Conservation (phyloP, 2,888 invertebrate genomes). For the Graphium colonna region DNA sequence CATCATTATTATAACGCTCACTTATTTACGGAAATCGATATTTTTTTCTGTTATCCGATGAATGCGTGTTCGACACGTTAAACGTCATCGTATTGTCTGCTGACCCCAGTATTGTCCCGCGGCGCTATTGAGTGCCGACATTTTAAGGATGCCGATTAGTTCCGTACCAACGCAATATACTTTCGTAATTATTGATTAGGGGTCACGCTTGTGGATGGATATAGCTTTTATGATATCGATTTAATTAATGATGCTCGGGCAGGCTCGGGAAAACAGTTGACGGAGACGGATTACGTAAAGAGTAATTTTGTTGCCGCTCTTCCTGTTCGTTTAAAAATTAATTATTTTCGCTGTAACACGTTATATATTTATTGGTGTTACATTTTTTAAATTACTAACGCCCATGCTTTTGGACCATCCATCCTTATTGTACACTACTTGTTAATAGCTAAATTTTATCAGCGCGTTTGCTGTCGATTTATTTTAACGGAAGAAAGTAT, state of each 20-base stretch:
- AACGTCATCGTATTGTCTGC: conserved; percentile 70
- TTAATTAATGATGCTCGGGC: conserved; percentile 58
- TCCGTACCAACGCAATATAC: conserved; percentile 63
- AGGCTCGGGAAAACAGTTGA: conserved; percentile 43
- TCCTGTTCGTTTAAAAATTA: too few relatives aligned
- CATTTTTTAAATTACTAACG: too few relatives aligned
- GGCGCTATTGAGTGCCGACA: conserved; percentile 49
- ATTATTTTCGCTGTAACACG: too few relatives aligned
- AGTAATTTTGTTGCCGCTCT: too few relatives aligned
- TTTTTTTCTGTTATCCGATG: conserved; percentile 77
- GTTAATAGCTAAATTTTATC: too few relatives aligned
- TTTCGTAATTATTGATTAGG: conserved; percentile 76
- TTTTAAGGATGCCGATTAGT: conserved; percentile 57
- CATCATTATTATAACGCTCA: conserved; percentile 80
- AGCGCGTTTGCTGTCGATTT: too few relatives aligned
- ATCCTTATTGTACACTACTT: too few relatives aligned
- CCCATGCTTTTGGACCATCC: too few relatives aligned
- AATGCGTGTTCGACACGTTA: conserved; percentile 72
- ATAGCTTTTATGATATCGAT: conserved; percentile 53
- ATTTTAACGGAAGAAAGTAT: too few relatives aligned
- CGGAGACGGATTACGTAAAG: conserved; percentile 26
- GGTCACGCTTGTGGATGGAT: conserved; percentile 63
- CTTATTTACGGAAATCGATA: conserved; percentile 81
- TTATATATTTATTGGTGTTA: too few relatives aligned
- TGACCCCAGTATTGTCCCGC: conserved; percentile 71